A percentile compares a stretch with the other conserved stretches of the same genome.
These are phyloP conservation scores for Campoplex capitator DNA, from an alignment of 2,888 invertebrate species.

Conservation along the genomic window DNA sequence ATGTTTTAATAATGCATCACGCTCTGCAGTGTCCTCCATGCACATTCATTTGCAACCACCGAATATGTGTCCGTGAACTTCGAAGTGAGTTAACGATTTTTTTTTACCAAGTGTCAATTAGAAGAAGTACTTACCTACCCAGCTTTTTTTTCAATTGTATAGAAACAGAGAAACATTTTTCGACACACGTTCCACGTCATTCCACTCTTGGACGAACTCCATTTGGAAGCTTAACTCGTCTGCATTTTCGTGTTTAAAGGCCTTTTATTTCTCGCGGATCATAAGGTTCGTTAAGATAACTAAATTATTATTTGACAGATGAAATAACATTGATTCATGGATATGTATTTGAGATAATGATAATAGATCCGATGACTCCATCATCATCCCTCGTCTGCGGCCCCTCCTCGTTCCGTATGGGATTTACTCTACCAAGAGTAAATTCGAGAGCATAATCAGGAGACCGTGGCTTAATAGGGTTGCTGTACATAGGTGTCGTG, in stretches of 20 bases:
- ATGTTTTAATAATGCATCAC: constrained; percentile 72
- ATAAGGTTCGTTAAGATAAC: not conserved
- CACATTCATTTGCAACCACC: constrained; percentile 11
- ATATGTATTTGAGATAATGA: not conserved
- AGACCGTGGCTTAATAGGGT: constrained; percentile 63
- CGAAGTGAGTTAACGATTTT: constrained; percentile 71
- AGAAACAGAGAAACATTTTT: not conserved
- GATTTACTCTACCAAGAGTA: constrained; percentile 47
- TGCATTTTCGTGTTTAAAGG: not conserved
- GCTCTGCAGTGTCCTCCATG: constrained; percentile 26
- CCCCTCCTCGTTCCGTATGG: constrained; percentile 10
- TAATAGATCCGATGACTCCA: not conserved
- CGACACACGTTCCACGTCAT: not conserved
- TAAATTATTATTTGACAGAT: not conserved
- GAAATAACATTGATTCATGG: not conserved
- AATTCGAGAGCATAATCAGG: constrained; percentile 61
- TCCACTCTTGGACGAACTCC: not conserved
- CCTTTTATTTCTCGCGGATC: not conserved
- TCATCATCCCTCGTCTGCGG: constrained; percentile 1
- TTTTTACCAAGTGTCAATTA: constrained; percentile 53
- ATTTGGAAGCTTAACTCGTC: not conserved
- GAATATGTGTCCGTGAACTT: constrained; percentile 33
- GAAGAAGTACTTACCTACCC: not conserved
- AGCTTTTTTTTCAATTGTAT: not conserved
- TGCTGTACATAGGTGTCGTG: constrained; percentile 51